Percentiles rank a stretch among this genome's conserved stretches.
Conservation (phyloP, 2,113 vertebrate species). For the Mobula hypostoma region DNA sequence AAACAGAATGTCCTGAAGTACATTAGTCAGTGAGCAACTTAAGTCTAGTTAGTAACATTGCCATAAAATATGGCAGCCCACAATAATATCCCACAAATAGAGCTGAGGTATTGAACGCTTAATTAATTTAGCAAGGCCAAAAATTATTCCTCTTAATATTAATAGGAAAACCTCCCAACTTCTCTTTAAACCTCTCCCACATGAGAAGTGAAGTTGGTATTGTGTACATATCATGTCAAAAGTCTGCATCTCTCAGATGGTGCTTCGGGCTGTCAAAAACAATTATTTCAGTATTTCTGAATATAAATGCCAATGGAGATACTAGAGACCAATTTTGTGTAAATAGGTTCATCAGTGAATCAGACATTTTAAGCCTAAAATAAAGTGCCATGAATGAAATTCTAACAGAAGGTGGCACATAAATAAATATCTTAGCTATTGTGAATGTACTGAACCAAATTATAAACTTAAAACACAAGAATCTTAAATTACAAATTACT, state of each 20-base stretch:
- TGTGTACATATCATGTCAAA: background rate
- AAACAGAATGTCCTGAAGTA: background rate
- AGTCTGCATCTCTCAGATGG: background rate
- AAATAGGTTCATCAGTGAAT: background rate
- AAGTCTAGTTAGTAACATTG: background rate
- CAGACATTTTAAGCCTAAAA: background rate
- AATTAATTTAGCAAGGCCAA: no score
- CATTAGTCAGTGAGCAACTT: background rate
- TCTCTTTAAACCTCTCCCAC: background rate
- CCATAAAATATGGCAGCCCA: background rate
- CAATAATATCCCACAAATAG: background rate
- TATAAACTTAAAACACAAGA: slow-evolving; percentile 2
- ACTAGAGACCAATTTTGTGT: background rate
- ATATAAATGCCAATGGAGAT: background rate
- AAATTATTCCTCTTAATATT: no score
- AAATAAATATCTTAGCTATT: background rate
- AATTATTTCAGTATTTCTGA: no score
- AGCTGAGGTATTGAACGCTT: background rate
- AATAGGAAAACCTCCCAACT: background rate
- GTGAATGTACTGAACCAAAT: background rate
- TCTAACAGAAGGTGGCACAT: background rate
- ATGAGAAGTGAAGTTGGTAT: no score
- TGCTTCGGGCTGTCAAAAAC: background rate
- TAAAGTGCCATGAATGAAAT: background rate
- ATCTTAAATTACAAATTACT: slow-evolving; percentile 26